Evolutionary conservation across 2,113 vertebrate species (phyloP), one percentile per base, ranked within the genome.

Genomic region (Uropsilus gracilis): DNA sequence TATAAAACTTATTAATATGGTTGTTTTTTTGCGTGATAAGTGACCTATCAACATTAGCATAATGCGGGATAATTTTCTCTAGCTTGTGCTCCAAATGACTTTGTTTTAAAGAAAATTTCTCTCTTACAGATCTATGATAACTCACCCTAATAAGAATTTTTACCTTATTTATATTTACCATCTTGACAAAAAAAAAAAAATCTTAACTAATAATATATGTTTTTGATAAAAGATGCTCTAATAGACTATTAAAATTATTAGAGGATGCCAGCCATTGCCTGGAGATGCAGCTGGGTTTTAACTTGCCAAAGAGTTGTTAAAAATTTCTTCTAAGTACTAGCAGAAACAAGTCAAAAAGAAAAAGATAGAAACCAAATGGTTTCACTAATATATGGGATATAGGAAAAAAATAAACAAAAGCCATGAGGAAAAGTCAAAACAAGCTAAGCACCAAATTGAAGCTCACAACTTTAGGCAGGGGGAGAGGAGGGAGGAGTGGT

Each of bases 101-200:
- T n/a, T 97, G 66, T 89, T 95, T 71, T 68, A 69, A 66, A 55
- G 12, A 39, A 95, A 93, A 94, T 63, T 8, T 0, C 1, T 86
- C 73, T 42, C 55, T 48, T 57, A 57, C 81, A 0, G 7, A 87
- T 95, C 78, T 82, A 0, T 95, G 66, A 87, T 94, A 89, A 84
- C 75, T 26, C 53, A 39, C 3, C 0, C 28, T 64, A 42, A 48
- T 95, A 73, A 61, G 9, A 69, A 96, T 95, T 69, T 90, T 50
- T 82, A 91, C 69, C 77, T 89, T 30, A 66, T 94, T 53, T 1
- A 48, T 88, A 71, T 39, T 91, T 71, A 90, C 59, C 85, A 75
- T 97, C 85, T 94, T 66, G 71, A 92, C 72, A 86, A 96, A 96
- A 94, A 91, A 73, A n/a, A n/a, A n/a, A n/a, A n/a, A n/a, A n/a